Conservation (phyloP, 2,888 invertebrate species). For the Standfussiana lucernea region DNA sequence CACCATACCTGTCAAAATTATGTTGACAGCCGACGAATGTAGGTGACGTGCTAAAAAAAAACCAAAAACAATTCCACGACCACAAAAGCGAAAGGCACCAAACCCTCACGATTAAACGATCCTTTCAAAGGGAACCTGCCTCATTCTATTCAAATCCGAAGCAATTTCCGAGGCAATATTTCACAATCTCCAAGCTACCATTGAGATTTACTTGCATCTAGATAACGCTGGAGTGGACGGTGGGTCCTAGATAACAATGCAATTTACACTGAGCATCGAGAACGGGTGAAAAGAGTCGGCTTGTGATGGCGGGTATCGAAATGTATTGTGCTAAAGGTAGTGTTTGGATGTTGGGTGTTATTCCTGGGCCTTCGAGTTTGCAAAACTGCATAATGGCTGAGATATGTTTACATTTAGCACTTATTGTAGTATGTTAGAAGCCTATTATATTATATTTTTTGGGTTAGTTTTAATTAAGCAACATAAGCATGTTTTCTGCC, state of each 20-base stretch:
- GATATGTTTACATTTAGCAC: neutral
- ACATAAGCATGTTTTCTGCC: too few species aligned
- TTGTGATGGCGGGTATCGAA: slow-evolving; percentile 36
- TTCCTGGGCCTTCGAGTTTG: too few species aligned
- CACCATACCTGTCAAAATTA: too few species aligned
- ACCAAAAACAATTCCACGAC: slow-evolving; percentile 9
- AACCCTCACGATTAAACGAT: slow-evolving; percentile 66
- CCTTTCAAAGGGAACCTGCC: slow-evolving; percentile 66
- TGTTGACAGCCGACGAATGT: too few species aligned
- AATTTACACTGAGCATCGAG: slow-evolving; percentile 81
- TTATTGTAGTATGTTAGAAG: neutral
- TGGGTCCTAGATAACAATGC: slow-evolving; percentile 82
- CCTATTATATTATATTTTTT: too few species aligned
- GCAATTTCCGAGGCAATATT: slow-evolving; percentile 80
- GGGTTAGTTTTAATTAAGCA: neutral
- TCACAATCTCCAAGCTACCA: slow-evolving; percentile 74
- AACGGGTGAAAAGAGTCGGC: slow-evolving; percentile 62
- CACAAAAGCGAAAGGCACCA: slow-evolving; percentile 43
- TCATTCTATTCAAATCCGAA: slow-evolving; percentile 71
- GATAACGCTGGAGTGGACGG: slow-evolving; percentile 79
- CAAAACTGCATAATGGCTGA: neutral
- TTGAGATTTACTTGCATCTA: slow-evolving; percentile 80
- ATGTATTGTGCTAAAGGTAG: slow-evolving; percentile 10
- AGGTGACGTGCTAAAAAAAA: too few species aligned
- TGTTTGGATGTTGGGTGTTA: neutral